A percentile compares a stretch with the other conserved stretches of the same genome.
phyloP scores from a whole-genome alignment of 2,888 invertebrate species.

The Epirrita christyi region DNA sequence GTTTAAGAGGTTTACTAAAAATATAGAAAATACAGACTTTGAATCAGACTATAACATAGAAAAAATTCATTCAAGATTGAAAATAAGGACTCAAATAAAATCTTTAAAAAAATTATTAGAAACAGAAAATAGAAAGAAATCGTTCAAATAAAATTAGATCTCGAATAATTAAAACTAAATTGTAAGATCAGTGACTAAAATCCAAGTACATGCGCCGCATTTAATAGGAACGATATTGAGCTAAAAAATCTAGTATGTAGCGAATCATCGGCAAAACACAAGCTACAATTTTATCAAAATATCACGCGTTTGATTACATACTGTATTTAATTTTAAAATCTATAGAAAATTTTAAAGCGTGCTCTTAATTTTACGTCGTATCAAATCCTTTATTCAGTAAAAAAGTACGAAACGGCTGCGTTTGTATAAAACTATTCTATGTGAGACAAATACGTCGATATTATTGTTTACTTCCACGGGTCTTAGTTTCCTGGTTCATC shows the following conservation, averaged over 20 bases:
- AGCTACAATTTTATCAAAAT: constrained; percentile 59
- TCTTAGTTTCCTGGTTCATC: constrained; percentile 28
- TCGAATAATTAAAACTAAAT: no score
- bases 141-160: no score
- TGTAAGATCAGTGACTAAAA: neutral
- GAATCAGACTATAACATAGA: neutral
- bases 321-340: constrained; percentile 49
- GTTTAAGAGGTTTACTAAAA: neutral
- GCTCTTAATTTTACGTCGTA: constrained; percentile 72
- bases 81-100: no score
- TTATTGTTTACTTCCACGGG: constrained; percentile 24
- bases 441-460: constrained; percentile 32
- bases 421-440: constrained; percentile 70
- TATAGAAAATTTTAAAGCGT: constrained; percentile 77
- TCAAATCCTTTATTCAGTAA: constrained; percentile 79
- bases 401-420: constrained; percentile 80
- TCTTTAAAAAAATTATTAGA: no score
- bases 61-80: no score
- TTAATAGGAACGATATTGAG: constrained; percentile 20
- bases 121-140: no score
- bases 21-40: no score
- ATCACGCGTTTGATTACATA: constrained; percentile 74
- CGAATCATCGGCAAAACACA: constrained; percentile 1
- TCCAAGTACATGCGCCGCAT: constrained; percentile 23
- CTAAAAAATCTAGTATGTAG: constrained; percentile 21